Evolutionary conservation across 2,113 vertebrate genomes (phyloP).

Genomic region (Microtus richardsoni): DNA sequence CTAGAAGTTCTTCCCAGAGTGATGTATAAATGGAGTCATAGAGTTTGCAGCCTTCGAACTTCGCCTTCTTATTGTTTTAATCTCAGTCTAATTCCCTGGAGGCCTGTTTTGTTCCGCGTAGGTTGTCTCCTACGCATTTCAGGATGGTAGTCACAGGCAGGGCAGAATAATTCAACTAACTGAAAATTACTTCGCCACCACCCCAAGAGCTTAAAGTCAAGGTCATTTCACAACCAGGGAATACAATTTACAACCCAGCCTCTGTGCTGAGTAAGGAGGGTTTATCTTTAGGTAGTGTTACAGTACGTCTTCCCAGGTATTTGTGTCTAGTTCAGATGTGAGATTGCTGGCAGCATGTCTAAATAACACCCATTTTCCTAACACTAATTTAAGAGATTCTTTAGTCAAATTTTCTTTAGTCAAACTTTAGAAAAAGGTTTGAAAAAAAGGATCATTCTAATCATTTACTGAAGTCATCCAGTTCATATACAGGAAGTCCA

Average conservation of each 20-base stretch:
- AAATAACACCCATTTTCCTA: background rate
- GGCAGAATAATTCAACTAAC: conserved; percentile 33
- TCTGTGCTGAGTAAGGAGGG: background rate
- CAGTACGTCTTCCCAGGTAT: background rate
- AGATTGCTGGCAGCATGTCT: background rate
- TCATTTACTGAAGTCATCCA: background rate
- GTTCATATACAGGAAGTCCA: background rate
- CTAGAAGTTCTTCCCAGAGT: conserved; percentile 51
- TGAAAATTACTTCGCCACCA: conserved; percentile 22
- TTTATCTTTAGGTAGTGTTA: conserved; percentile 6
- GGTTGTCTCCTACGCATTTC: background rate
- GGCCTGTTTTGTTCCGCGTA: background rate
- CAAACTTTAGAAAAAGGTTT: background rate
- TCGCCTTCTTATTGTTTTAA: background rate
- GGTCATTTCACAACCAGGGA: background rate
- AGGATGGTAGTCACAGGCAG: background rate
- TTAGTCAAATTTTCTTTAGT: background rate
- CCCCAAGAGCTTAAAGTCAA: conserved; percentile 9
- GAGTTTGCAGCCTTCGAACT: background rate
- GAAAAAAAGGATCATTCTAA: background rate
- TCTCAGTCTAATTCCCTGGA: conserved; percentile 4
- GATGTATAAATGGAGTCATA: conserved; percentile 1
- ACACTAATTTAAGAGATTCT: conserved; percentile 28
- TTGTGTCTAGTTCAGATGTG: background rate
- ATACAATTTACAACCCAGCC: background rate